Conservation (phyloP, 1,140 invertebrate genomes). For the Bombus pascuorum region DNA sequence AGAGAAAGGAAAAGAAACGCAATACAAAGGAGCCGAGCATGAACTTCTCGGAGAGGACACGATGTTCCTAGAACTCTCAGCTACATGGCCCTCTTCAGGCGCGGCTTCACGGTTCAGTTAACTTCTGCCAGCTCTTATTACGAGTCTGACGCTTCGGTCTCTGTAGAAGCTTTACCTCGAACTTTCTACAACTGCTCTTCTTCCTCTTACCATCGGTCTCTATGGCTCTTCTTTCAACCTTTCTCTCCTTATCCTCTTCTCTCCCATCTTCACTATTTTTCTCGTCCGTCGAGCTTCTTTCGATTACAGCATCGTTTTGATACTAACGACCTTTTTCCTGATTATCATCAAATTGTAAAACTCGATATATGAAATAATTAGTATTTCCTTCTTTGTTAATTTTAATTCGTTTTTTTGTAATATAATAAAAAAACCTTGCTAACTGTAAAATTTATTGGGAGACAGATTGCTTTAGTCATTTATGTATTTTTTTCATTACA, state of each 20-base stretch:
- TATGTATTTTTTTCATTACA: too few relatives aligned
- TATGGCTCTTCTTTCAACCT: neutral
- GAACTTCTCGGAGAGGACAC: constrained; percentile 65
- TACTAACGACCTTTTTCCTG: constrained; percentile 1
- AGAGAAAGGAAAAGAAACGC: constrained; percentile 49
- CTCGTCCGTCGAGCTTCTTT: neutral
- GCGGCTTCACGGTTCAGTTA: constrained; percentile 74
- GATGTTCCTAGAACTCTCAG: constrained; percentile 72
- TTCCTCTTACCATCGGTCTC: neutral
- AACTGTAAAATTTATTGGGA: too few relatives aligned
- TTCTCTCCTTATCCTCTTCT: neutral
- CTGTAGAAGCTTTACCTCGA: constrained; percentile 49
- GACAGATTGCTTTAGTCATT: too few relatives aligned
- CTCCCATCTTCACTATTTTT: constrained; percentile 21
- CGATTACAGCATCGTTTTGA: neutral
- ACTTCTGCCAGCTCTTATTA: constrained; percentile 77
- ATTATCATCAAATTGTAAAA: neutral
- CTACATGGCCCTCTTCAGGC: constrained; percentile 52
- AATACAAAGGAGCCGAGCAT: constrained; percentile 35
- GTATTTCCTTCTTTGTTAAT: neutral
- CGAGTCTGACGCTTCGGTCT: constrained; percentile 66
- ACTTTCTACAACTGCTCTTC: constrained; percentile 46
- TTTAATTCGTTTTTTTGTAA: neutral
- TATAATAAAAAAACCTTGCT: too few relatives aligned
- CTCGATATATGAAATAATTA: too few relatives aligned